A percentile compares a stretch with the other conserved stretches of the same genome.
Conservation (phyloP, 2,888 invertebrate genomes). For the Sympetrum striolatum region DNA sequence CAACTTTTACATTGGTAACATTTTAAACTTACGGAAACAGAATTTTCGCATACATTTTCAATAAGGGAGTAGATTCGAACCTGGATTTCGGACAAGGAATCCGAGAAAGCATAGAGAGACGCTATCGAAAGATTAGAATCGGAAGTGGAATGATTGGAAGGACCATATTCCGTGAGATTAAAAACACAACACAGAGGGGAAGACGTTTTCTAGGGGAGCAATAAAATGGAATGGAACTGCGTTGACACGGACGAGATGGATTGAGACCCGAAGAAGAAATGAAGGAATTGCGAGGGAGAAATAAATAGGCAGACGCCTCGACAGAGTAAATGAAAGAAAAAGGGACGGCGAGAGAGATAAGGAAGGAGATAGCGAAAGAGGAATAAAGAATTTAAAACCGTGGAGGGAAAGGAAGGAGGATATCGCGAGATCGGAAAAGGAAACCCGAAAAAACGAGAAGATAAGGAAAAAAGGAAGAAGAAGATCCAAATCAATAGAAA, state of each 20-base stretch:
- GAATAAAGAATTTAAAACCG: neutral
- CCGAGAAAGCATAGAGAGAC: neutral
- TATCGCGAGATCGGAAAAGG: neutral
- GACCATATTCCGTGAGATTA: conserved; percentile 33
- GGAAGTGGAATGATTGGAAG: neutral
- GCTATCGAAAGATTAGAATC: neutral
- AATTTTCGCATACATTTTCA: too few relatives aligned
- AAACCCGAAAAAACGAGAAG: neutral
- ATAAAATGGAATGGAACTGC: conserved; percentile 39
- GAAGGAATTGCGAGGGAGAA: neutral
- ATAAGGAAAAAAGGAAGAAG: neutral
- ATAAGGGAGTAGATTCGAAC: neutral
- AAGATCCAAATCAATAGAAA: neutral
- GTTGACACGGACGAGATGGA: conserved; percentile 38
- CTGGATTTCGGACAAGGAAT: neutral
- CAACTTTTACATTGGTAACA: too few relatives aligned
- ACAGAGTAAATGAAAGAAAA: neutral
- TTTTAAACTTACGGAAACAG: too few relatives aligned
- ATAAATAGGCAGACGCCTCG: neutral
- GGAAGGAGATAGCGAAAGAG: neutral
- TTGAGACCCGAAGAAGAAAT: conserved; percentile 10
- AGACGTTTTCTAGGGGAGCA: neutral
- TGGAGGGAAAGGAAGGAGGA: neutral
- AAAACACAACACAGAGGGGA: conserved; percentile 3
- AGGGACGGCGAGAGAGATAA: neutral